Conservation (phyloP, 1,140 invertebrate genomes). For the Musca vetustissima region DNA sequence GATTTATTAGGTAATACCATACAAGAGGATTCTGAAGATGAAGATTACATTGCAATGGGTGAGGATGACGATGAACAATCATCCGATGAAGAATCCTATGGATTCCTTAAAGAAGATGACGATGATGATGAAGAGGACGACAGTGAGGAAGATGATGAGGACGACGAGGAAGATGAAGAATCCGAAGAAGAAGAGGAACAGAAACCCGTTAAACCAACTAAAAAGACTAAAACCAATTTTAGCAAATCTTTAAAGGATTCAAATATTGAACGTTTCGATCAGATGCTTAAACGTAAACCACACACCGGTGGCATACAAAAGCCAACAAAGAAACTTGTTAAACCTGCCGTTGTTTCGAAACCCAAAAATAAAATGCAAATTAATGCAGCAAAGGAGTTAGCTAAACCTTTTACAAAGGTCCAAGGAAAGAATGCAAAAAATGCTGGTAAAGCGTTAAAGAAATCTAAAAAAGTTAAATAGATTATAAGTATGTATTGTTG, state of each 20-base stretch:
- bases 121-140: slow-evolving; percentile 23
- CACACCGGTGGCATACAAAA: slow-evolving; percentile 43
- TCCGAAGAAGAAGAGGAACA: slow-evolving; percentile 22
- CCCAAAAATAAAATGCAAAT: slow-evolving; percentile 34
- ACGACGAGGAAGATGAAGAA: slow-evolving; percentile 25
- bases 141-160: slow-evolving; percentile 9
- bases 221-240: slow-evolving; percentile 26
- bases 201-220: slow-evolving; percentile 4
- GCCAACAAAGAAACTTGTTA: slow-evolving; percentile 33
- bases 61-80: slow-evolving; percentile 26
- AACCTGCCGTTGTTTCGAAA: slow-evolving; percentile 20
- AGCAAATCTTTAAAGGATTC: slow-evolving; percentile 18
- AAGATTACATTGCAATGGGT: slow-evolving; percentile 39
- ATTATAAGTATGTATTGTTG: background rate
- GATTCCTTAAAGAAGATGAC: slow-evolving; percentile 15
- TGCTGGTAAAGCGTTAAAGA: background rate
- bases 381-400: slow-evolving; percentile 42
- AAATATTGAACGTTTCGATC: slow-evolving; percentile 27
- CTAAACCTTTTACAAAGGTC: slow-evolving; percentile 35
- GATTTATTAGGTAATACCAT: slow-evolving; percentile 47
- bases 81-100: slow-evolving; percentile 28
- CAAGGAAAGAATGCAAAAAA: slow-evolving; percentile 13
- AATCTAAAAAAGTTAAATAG: slow-evolving; percentile 6
- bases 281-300: slow-evolving; percentile 45
- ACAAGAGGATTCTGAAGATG: slow-evolving; percentile 50